Percentiles rank a stretch among this genome's conserved stretches.
Conservation (phyloP, 2,888 invertebrate genomes). For the Lypha dubia region DNA sequence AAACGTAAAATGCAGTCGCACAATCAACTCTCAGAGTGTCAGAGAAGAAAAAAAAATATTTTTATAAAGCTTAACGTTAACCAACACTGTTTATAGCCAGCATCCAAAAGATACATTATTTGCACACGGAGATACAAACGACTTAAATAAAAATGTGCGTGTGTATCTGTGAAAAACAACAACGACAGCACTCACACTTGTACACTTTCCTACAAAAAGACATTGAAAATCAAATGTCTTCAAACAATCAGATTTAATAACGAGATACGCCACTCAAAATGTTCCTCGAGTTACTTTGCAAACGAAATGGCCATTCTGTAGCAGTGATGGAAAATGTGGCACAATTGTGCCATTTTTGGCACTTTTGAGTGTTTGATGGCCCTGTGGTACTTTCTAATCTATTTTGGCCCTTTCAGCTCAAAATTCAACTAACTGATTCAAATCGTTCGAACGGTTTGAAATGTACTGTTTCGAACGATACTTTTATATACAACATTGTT, state of each 20-base stretch:
- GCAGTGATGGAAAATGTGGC: no score
- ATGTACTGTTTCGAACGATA: no score
- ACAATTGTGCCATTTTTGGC: no score
- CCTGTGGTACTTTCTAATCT: no score
- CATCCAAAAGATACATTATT: conserved; percentile 55
- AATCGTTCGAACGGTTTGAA: no score
- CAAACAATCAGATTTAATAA: conserved; percentile 75
- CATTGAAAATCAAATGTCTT: conserved; percentile 72
- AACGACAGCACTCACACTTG: conserved; percentile 40
- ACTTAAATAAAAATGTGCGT: neutral
- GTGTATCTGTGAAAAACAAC: neutral
- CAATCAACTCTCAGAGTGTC: conserved; percentile 44
- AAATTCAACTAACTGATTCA: no score
- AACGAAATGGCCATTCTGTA: conserved; percentile 31
- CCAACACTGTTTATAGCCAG: conserved; percentile 66
- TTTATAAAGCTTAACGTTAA: conserved; percentile 42
- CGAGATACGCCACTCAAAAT: conserved; percentile 74
- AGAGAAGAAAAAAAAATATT: neutral
- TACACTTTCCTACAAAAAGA: conserved; percentile 27
- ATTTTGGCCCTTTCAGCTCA: no score
- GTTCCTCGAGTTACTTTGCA: conserved; percentile 39
- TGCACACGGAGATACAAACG: neutral
- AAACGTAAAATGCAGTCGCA: conserved; percentile 19
- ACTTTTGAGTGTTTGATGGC: no score
- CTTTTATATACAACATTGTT: no score